phyloP scores from a whole-genome alignment of 2,888 invertebrate genomes.

The Crepidodera aurea region DNA sequence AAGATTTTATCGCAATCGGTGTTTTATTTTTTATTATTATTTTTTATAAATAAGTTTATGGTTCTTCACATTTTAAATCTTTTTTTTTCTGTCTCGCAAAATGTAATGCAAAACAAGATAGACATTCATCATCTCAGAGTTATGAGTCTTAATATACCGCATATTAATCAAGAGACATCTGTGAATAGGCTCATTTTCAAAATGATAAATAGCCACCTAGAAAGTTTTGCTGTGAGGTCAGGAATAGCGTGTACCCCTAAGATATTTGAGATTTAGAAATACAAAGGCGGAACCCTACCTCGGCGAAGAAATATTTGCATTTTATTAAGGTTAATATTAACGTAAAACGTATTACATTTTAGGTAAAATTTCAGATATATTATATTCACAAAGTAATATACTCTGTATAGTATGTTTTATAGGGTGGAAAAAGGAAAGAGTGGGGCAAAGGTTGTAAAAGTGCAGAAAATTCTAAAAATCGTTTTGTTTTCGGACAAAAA shows the following conservation, averaged over 20 bases:
- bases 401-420: too few species aligned
- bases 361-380: too few species aligned
- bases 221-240: neutral
- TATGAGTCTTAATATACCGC: constrained; percentile 16
- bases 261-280: constrained; percentile 3
- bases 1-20: too few species aligned
- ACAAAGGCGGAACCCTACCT: neutral
- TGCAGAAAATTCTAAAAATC: too few species aligned
- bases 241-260: neutral
- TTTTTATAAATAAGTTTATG: too few species aligned
- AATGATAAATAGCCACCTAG: constrained; percentile 14
- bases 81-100: neutral
- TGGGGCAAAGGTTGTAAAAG: too few species aligned
- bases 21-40: too few species aligned
- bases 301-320: neutral
- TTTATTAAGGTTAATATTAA: neutral
- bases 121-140: constrained; percentile 17
- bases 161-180: constrained; percentile 22
- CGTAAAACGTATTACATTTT: neutral
- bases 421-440: too few species aligned
- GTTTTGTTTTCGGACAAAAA: too few species aligned
- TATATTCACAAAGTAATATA: too few species aligned
- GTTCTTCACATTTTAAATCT: neutral
- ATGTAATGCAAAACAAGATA: neutral
- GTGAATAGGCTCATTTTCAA: constrained; percentile 5